Evolutionary conservation across 2,888 invertebrate species (phyloP).

Genomic region (Frankliniella fusca): DNA sequence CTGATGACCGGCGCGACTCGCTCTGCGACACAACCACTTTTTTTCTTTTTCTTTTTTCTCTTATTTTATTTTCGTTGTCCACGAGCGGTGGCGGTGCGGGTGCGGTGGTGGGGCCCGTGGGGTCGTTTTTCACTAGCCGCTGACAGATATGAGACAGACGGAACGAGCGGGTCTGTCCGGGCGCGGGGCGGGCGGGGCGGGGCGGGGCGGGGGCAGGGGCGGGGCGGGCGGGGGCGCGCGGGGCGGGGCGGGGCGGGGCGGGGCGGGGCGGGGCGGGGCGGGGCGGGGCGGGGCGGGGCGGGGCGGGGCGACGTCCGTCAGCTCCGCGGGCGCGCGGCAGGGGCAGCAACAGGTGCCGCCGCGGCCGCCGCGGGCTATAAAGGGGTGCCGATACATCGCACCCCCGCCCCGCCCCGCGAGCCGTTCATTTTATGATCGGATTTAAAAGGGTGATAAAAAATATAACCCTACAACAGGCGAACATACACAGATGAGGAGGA

Average conservation of each 20-base stretch:
- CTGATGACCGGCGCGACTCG: background rate
- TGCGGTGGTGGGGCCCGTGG: background rate
- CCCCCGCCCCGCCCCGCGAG: background rate
- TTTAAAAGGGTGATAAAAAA: constrained; percentile 36
- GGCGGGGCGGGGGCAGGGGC: background rate
- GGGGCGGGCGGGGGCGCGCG: constrained; percentile 27
- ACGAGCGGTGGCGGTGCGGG: too few species aligned
- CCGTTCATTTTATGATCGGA: constrained; percentile 18
- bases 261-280: background rate
- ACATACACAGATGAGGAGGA: background rate
- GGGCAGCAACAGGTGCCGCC: background rate
- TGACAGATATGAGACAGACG: constrained; percentile 24
- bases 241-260: constrained; percentile 30
- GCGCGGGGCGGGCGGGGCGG: background rate
- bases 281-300: constrained; percentile 32
- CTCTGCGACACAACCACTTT: background rate
- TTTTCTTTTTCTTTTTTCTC: background rate
- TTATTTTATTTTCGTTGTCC: too few species aligned
- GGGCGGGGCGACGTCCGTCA: constrained; percentile 31
- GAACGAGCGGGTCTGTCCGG: background rate
- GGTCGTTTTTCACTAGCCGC: background rate
- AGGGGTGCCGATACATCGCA: constrained; percentile 12
- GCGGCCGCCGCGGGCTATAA: background rate
- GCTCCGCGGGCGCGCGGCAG: background rate
- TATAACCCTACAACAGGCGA: background rate